Percentiles rank a stretch among this genome's conserved stretches.
Evolutionary conservation across 2,113 vertebrate genomes (phyloP).

Genomic region (Misgurnus anguillicaudatus): DNA sequence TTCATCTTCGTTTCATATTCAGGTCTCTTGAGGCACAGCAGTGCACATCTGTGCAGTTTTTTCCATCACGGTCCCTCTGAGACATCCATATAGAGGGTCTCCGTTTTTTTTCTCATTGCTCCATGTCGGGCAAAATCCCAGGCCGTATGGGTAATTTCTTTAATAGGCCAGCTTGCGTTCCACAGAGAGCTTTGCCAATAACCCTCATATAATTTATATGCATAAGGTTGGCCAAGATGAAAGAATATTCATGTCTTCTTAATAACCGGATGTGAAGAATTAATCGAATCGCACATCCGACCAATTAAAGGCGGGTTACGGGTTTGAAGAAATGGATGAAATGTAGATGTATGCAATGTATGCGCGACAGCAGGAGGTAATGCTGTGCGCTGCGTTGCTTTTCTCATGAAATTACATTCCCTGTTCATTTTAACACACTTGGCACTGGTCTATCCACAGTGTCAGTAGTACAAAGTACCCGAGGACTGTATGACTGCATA

Average conservation of each 20-base stretch:
- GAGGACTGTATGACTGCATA: no score
- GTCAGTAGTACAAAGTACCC: no score
- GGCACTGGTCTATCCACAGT: no score
- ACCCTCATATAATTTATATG: constrained; percentile 27
- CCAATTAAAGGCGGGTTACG: constrained; percentile 6
- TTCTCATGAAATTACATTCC: background rate
- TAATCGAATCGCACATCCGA: constrained; percentile 14
- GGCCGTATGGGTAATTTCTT: constrained; percentile 48
- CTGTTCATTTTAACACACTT: no score
- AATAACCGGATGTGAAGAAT: constrained; percentile 33
- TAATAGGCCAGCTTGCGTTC: constrained; percentile 39
- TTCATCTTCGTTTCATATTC: constrained; percentile 23
- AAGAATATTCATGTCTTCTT: constrained; percentile 17
- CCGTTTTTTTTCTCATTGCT: constrained; percentile 20
- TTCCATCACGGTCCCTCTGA: constrained; percentile 19
- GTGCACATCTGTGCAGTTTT: constrained; percentile 13
- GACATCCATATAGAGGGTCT: constrained; percentile 34
- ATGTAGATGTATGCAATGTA: constrained; percentile 21
- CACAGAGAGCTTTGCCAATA: constrained; percentile 23
- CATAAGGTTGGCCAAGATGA: background rate
- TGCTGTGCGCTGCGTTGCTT: background rate
- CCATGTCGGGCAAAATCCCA: constrained; percentile 35
- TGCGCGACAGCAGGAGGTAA: background rate
- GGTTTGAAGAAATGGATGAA: constrained; percentile 21
- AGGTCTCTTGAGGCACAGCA: constrained; percentile 12